A percentile compares a stretch with the other conserved stretches of the same genome.
Evolutionary conservation across 2,113 vertebrate genomes (phyloP).

Genomic region (Leucoraja erinaceus): DNA sequence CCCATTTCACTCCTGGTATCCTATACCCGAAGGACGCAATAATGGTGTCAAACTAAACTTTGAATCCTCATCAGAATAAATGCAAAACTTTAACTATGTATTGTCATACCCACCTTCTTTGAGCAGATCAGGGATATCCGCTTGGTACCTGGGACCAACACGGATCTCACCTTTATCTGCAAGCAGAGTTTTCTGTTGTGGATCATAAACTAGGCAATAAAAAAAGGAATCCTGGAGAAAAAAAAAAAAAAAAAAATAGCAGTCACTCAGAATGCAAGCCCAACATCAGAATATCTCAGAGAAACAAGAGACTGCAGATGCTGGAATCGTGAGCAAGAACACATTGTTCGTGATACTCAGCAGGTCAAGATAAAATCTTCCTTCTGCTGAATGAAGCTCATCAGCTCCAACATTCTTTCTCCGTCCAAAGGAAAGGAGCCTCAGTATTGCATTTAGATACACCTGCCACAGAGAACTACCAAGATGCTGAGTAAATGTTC

Average conservation of each 20-base stretch:
- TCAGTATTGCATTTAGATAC: neutral
- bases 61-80: neutral
- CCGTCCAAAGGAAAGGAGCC: neutral
- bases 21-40: neutral
- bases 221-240: slow-evolving; percentile 88
- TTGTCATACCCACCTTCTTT: slow-evolving; percentile 66
- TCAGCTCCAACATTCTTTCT: too few species aligned
- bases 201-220: slow-evolving; percentile 95
- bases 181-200: slow-evolving; percentile 91
- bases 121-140: slow-evolving; percentile 87
- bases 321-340: too few species aligned
- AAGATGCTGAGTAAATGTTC: neutral
- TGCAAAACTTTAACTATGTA: neutral
- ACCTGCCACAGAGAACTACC: neutral
- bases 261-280: neutral
- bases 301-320: too few species aligned
- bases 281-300: too few species aligned
- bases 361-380: neutral
- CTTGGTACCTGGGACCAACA: slow-evolving; percentile 93
- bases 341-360: too few species aligned
- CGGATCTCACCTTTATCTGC: slow-evolving; percentile 96
- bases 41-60: neutral
- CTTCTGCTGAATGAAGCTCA: neutral
- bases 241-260: slow-evolving; percentile 39
- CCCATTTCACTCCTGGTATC: too few species aligned